Evolutionary conservation across 92 coral and sea anemone genomes (phyloP).

Genomic region (Meandrina meandrites): DNA sequence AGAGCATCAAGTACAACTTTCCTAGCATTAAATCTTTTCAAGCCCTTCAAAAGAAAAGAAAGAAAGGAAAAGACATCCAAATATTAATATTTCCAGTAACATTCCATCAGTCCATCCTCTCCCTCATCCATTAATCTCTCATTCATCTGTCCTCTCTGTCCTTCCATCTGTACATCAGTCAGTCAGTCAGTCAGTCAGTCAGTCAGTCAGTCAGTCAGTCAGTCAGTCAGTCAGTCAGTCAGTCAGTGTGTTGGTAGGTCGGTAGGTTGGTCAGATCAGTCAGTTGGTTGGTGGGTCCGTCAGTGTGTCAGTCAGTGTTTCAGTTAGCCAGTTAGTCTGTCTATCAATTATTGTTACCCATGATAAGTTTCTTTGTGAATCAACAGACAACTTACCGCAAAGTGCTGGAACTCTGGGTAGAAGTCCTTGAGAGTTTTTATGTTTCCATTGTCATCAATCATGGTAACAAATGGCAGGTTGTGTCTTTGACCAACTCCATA

Average conservation of each 20-base stretch:
- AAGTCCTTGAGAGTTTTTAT: constrained; percentile 85
- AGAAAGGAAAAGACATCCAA: background rate
- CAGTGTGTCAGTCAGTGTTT: too few species aligned
- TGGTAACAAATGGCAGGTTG: constrained; percentile 78
- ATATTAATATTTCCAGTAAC: background rate
- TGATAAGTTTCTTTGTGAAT: background rate
- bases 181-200: too few species aligned
- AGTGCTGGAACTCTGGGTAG: constrained; percentile 81
- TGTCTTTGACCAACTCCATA: constrained; percentile 94
- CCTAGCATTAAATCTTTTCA: constrained; percentile 89
- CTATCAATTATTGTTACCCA: background rate
- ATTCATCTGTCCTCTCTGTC: too few species aligned
- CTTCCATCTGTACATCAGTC: too few species aligned
- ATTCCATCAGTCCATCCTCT: too few species aligned
- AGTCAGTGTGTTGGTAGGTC: too few species aligned
- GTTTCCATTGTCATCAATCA: constrained; percentile 94
- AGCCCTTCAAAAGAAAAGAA: constrained; percentile 64
- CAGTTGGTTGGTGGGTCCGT: too few species aligned
- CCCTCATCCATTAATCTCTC: too few species aligned
- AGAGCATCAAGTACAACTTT: constrained; percentile 85
- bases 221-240: too few species aligned
- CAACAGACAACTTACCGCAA: constrained; percentile 64
- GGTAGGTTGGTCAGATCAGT: too few species aligned
- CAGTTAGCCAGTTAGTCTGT: too few species aligned
- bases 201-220: too few species aligned